Evolutionary conservation across 2,888 invertebrate species (phyloP).

Genomic region (Philopedon plagiatum): DNA sequence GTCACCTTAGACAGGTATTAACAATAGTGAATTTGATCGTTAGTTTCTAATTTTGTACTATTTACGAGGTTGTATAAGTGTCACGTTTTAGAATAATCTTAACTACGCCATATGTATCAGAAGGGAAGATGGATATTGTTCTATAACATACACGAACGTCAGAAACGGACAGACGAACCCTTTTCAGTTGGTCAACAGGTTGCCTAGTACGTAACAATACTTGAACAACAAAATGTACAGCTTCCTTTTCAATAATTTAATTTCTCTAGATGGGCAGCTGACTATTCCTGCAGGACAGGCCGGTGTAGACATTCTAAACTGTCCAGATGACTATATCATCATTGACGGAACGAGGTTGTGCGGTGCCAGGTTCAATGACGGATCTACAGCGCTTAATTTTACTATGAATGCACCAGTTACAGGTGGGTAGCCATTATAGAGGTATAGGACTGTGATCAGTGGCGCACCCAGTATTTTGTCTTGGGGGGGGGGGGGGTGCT

Average conservation of each 20-base stretch:
- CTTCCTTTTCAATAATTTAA: too few relatives aligned
- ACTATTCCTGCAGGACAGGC: constrained; percentile 79
- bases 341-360: constrained; percentile 80
- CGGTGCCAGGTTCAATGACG: constrained; percentile 83
- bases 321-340: constrained; percentile 82
- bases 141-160: constrained; percentile 75
- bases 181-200: constrained; percentile 79
- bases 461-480: too few relatives aligned
- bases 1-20: too few relatives aligned
- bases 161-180: constrained; percentile 71
- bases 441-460: too few relatives aligned
- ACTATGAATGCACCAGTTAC: constrained; percentile 79
- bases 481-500: too few relatives aligned
- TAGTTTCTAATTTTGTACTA: neutral
- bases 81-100: constrained; percentile 78
- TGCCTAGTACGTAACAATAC: constrained; percentile 71
- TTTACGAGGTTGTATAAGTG: neutral
- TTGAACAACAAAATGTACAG: neutral
- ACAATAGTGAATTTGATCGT: too few relatives aligned
- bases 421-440: constrained; percentile 68
- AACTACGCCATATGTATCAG: constrained; percentile 84
- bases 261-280: constrained; percentile 74
- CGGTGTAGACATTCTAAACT: constrained; percentile 82
- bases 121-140: constrained; percentile 75
- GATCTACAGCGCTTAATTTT: constrained; percentile 74